Base-by-base conservation (phyloP, 2,888 invertebrate genomes). In the Drosophila falleni region DNA sequence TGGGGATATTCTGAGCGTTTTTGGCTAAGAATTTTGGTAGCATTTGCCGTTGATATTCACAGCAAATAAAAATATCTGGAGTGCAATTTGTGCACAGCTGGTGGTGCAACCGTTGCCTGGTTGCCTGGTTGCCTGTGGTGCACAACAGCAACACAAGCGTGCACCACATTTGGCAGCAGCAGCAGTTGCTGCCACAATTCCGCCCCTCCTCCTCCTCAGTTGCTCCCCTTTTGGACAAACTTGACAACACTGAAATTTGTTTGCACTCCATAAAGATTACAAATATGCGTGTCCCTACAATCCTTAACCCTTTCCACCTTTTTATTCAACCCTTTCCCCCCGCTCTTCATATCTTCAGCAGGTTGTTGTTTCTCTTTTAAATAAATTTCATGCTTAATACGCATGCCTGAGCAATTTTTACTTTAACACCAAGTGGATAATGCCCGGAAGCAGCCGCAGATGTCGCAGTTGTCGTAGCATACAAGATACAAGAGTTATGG, bases 361-460 rank as follows among this genome's bases (percentile, higher is more conserved):
- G 62, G 65, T 70, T 63, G 59, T 51, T 69, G 63, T 66, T 65
- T 65, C 41, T 55, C 11, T 65, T 74, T 72, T 62, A 44, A 74
- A 88, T 89, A 89, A 89, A 89, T 89, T 89, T 83, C 78, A 88
- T 85, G 87, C 89, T 87, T 89, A 89, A 89, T 89, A 82, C 88
- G 86, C 84, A 87, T 87, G 87, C 78, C 82, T 78, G 74, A 75
- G 70, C 76, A 73, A 80, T 87, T 87, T 84, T 85, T 87, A 85
- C 78, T 85, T 85, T 85, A 85, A 87, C 87, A 84, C 84, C 84
- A 79, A 84, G 71, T 73, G 74, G 66, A 42, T 79, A 84, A 87
- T 87, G 87, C 80, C 85, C 85, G 85, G 85, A 85, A 85, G 87
- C 85, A 85, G 81, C 62, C 65, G 55, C 84, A 84, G 74, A 87